Evolutionary conservation across 2,113 vertebrate genomes (phyloP), one percentile per base, ranked within the genome.

Genomic region (Polypterus senegalus): DNA sequence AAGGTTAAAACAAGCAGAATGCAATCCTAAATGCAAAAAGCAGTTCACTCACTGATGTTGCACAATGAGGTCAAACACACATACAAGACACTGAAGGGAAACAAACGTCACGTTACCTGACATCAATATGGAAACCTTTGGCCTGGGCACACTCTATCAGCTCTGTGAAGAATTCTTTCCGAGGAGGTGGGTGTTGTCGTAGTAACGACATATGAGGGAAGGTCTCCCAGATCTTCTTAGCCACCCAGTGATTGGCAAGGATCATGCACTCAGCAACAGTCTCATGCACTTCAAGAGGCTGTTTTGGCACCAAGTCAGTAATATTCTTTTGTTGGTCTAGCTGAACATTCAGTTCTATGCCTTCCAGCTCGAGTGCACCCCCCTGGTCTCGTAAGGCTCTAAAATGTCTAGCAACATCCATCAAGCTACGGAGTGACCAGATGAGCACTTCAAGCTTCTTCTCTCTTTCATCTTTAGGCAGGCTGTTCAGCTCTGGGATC

Each of bases 191-290:
- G 71, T 98, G 96, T 0, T 78, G 87, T 11, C 96, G 84, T 61
- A 98, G 72, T 73, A 99, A 72, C 4, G 93, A 89, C 58, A 89
- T 90, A 1, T 87, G 86, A 3, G 94, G 94, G 68, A 93, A 95
- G 9, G 48, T 56, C 71, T 91, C 86, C 60, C 87, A 82, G 69
- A 97, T 91, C 77, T 90, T 93, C 70, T 83, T 87, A 5, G 96
- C 95, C 68, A 97, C 95, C 94, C 94, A 98, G 85, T 97, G 91
- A 86, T 99, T 99, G 74, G 95, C 93, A 9, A 92, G 83, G 66
- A 99, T 97, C 96, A 99, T 99, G 68, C 94, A 98, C 61, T 99
- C 95, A 0, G 95, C 95, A 59, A 98, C 91, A 0, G 89, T 97
- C 82, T 98, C 91, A 0, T 99, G 94, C 59, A 97, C 90, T 71